Base-by-base conservation (phyloP, 2,113 vertebrate species). In the Chlamydotis undulata region DNA sequence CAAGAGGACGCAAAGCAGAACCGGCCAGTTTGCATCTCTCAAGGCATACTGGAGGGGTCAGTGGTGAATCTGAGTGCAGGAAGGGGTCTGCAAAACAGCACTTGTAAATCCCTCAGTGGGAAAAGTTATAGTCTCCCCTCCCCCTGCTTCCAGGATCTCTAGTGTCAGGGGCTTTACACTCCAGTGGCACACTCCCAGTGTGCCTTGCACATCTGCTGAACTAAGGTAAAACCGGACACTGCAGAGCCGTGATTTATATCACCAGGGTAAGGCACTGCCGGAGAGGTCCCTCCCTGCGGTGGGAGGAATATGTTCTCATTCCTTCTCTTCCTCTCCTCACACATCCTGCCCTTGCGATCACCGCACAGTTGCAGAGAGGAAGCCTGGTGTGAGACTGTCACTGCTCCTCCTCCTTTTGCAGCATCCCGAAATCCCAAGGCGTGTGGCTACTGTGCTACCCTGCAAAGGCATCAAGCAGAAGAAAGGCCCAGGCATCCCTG, bases 151-250 rank as follows among this genome's bases (percentile, higher is more conserved):
- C 50, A 60, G 63, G 55, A 37, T 83, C 73, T 65, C 23, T 55
- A 25, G 80, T n/a, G 1, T 53, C 84, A 13, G 28, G 83, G 77
- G 76, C 68, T 84, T 52, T 86, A 43, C 84, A 64, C 87, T 87
- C 79, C 85, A 74, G 92, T 15, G 57, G 65, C 65, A 35, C 0
- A 1, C 15, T 93, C 91, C 89, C 31, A 47, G 39, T 59, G 63
- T 94, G 94, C 94, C 93, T 82, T 57, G 87, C 93, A 96, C 87
- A 87, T 91, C 89, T 96, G 95, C 94, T 96, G 95, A 96, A 83
- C 93, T 50, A 85, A 92, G 91, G 91, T 41, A 94, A 96, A 96
- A 93, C 53, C 0, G 55, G 96, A 63, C 94, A 90, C 84, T 94
- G 95, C 95, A 76, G 94, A 82, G 93, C 92, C 45, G 79, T 86